Base-by-base conservation (phyloP, 2,888 invertebrate genomes). In the Leistus spinibarbis region DNA sequence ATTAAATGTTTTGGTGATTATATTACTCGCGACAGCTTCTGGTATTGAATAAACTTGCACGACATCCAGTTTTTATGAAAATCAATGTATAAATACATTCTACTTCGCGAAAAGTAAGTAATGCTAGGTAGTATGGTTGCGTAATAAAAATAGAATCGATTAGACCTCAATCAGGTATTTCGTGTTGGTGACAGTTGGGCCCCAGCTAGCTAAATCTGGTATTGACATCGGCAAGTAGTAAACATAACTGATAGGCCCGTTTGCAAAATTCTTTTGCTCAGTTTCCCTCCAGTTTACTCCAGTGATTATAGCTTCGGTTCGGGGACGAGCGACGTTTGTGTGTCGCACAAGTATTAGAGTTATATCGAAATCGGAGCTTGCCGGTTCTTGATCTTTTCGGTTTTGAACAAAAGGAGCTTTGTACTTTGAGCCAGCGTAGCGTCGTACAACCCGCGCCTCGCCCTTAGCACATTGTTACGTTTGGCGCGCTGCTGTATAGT, bases 191-290 rank as follows among this genome's bases (percentile, higher is more conserved):
- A 40, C 40, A 40, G 24, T 24, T 7, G 24, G 40, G 7, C 13
- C 40, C 40, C 40, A 10, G 7, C 40, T 40, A 40, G 40, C 40
- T 40, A 40, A 40, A 40, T 13, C 60, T 60, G 60, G 19, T 20
- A 20, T 60, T 60, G 60, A 19, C 60, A 60, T 60, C 20, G 60
- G 40, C 22, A 60, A 60, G 60, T 60, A 60, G 60, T 60, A 60
- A 60, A 60, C 60, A 60, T 60, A 60, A 60, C 60, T 60, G 60
- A 60, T 60, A 60, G 60, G 19, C 60, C 22, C 60, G 19, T 60
- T 60, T 60, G 60, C 60, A 60, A 60, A 57, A 19, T 60, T 22
- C 22, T 17, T 60, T 60, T 60, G 17, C 19, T 13, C 56, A 3
- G n/a, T 19, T 19, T 56, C 56, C 56, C 54, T 17, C 2, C n/a